Evolutionary conservation across 2,888 invertebrate species (phyloP).

Genomic region (Monochamus alternatus): DNA sequence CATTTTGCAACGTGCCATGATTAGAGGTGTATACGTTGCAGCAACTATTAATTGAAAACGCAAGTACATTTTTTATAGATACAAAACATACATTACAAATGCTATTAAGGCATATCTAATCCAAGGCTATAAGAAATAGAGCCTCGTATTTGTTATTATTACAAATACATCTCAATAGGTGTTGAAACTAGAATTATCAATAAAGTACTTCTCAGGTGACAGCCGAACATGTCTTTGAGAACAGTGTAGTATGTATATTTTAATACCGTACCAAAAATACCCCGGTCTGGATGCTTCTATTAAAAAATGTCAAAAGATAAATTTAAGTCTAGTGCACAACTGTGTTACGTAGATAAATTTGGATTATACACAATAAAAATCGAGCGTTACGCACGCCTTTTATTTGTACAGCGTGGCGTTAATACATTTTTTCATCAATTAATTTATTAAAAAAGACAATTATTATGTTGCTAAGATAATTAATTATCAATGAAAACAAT

Average conservation of each 20-base stretch:
- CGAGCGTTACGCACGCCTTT: not conserved
- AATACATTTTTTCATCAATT: not conserved
- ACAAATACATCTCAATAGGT: not conserved
- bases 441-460: not conserved
- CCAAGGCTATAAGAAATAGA: not conserved
- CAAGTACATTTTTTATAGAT: not conserved
- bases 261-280: slow-evolving; percentile 1
- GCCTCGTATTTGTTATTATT: slow-evolving; percentile 6
- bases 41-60: slow-evolving; percentile 7
- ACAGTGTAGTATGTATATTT: not conserved
- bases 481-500: slow-evolving; percentile 12
- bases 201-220: not conserved
- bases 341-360: not conserved
- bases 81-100: not conserved
- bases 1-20: slow-evolving; percentile 39
- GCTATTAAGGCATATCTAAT: slow-evolving; percentile 6
- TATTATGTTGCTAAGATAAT: not conserved
- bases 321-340: not conserved
- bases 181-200: not conserved
- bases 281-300: not conserved
- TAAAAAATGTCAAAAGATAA: not conserved
- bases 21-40: slow-evolving; percentile 38
- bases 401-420: not conserved
- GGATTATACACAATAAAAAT: slow-evolving; percentile 7
- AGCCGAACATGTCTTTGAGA: not conserved